Evolutionary conservation across 1,140 invertebrate genomes (phyloP), one percentile per base, ranked within the genome.

Genomic region (Sipha flava): DNA sequence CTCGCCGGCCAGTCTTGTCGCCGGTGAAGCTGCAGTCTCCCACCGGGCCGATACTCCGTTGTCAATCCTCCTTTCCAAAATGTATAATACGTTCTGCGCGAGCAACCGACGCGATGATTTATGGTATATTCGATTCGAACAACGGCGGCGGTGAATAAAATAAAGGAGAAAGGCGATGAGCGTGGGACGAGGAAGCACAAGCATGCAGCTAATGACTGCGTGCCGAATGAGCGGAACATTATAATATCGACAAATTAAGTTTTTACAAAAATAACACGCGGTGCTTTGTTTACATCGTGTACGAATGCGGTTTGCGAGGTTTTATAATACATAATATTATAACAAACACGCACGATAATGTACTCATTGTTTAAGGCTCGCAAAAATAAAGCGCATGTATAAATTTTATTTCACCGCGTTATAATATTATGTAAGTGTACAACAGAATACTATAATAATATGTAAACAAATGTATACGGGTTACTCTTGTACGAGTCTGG

Each of bases 81-180:
- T 31, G 16, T 31, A n/a, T n/a, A n/a, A n/a, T n/a, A n/a, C n/a
- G n/a, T n/a, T n/a, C n/a, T 9, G 7, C 7, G 34, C 18, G n/a
- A 40, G 21, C 23, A 43, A 12, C 21, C 12, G 40, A 45, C 43
- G n/a, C n/a, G 45, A 29, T 72, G 68, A 72, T 72, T 72, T 72
- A 72, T 72, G 68, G 31, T 45, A 26, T 49, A 49, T 72, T 72
- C 40, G 26, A 72, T 72, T 72, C 31, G 43, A 49, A 31, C 18
- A 10, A n/a, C 29, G 26, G 57, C 21, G 26, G 59, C 59, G 59
- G 59, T 3, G 12, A 62, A 62, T 62, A 34, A 62, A 62, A 62
- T 62, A 37, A 2, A 62, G 59, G 68, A 72, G 68, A 72, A 72
- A 72, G 68, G 68, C n/a, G n/a, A n/a, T n/a, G n/a, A 49, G 43